Base-by-base conservation (phyloP, 1,140 invertebrate species). In the Dendroctonus ponderosae region DNA sequence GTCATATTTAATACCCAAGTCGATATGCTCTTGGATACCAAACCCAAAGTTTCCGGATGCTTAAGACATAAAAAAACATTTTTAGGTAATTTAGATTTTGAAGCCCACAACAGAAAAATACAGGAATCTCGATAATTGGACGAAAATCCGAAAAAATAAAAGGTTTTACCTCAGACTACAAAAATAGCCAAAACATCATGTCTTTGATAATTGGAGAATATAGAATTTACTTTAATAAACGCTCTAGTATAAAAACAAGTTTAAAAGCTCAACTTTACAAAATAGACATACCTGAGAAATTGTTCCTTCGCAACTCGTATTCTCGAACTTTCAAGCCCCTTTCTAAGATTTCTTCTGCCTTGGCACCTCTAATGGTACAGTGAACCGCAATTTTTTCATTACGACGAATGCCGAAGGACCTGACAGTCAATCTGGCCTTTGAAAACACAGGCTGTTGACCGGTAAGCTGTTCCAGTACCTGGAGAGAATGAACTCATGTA, bases 321-420 rank as follows among this genome's bases (percentile, higher is more conserved):
- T 99, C 98, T 74, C 95, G 87, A 44, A 99, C 96, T 85, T 99
- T 99, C 43, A 99, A 82, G 61, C 98, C 98, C 76, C 93, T 90
- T 80, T 99, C 98, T 53, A 99, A 84, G 79, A 99, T 99, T 85
- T 99, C 98, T 80, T 99, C 97, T 68, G 98, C 98, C 80, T 99
- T 99, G 46, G 95, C 91, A 49, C 98, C 98, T 71, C 98, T 86
- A 5, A 99, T 97, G 57, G 98, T 99, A 79, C 97, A 99, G 79
- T 99, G 97, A 46, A 99, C 97, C 75, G 98, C 96, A 80, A 99
- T 99, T 81, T 99, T 99, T 88, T 99, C 98, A 87, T 99, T 99
- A 88, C 98, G 91, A 80, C 98, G 87, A 76, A 99, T 99, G 78
- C 98, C 98, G 79, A 99, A 99, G 14, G 97, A 98, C 75, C 98